Base-by-base conservation (phyloP, 2,797 vertebrate genomes). In the Gambelia wislizenii region DNA sequence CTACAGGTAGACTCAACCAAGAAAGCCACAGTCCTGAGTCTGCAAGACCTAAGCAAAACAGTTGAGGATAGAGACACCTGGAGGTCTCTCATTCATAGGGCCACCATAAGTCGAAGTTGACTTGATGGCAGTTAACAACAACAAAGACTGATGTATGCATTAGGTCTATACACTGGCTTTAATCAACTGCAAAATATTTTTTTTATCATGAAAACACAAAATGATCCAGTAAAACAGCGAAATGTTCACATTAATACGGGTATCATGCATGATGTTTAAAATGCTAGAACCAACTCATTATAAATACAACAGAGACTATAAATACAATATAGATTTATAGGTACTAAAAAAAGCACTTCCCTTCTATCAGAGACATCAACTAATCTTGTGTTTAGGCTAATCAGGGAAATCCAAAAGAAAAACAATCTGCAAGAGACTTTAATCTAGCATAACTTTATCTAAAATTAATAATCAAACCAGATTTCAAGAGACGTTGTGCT, bases 391-490 rank as follows among this genome's bases (percentile, higher is more conserved):
- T 75, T 90, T 42, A 87, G 36, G 83, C 42, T 92, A 91, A 92
- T 82, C 47, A 91, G 7, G 52, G 36, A 72, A 52, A 87, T 59
- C 1, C 0, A 3, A 90, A 2, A 74, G 30, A 79, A 90, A 82
- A 77, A 89, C 25, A 82, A 91, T 87, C 90, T 78, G 52, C 47
- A 88, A 47, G 22, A 83, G 30, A 75, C 4, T 54, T 86, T 82
- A 79, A 87, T 88, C 88, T 56, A 91, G 79, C 86, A 13, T 54
- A 86, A 64, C 61, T 87, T 91, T 92, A 88, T 85, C 72, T 90
- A 91, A 93, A 90, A 89, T 84, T 90, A 91, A 93, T 85, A 88
- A 78, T 84, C 18, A 87, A 70, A 78, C 86, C 84, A 77, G 89
- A 82, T 59, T 89, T 30, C 30, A 82, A 86, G 72, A 54, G 18